Evolutionary conservation across 1,140 invertebrate species (phyloP), one percentile per base, ranked within the genome.

Genomic region (Oppia nitens): DNA sequence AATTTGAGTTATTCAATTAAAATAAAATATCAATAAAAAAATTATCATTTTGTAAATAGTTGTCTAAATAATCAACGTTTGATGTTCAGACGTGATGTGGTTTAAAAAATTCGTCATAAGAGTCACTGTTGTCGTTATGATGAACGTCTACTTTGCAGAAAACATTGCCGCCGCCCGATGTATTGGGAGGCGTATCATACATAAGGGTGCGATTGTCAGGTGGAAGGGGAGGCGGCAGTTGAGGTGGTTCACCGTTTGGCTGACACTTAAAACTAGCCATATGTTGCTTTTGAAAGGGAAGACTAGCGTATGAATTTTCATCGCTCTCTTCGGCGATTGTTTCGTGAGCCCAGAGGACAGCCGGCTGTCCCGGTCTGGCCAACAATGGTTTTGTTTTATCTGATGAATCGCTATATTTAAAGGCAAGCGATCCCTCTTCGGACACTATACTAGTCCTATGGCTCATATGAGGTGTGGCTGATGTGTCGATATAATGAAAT

Each of bases 261-360:
- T 24, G 3, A 52, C 11, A 29, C 25, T 21, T n/a, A 2, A 4
- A n/a, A 17, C 55, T 28, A 21, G 12, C 9, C 23, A 48, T 24
- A n/a, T n/a, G n/a, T n/a, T n/a, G n/a, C 25, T 57, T 57, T 45
- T 57, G 47, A 52, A 50, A 57, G 17, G 63, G 65, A 51, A 64
- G 51, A n/a, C 62, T 66, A 51, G 59, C 63, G 21, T 66, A 66
- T 3, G 64, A 55, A 3, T 48, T 56, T 17, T 57, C 53, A 20
- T 64, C 65, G 21, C 32, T 29, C 27, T 62, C 61, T 28, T 62
- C 61, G 1, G 48, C 40, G 25, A 62, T 62, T 26, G 61, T 56
- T 23, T 50, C 27, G 47, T 62, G 61, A 21, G 57, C 57, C 61
- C 61, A 62, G 9, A 60, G 45, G 4, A 54, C 53, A 4, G 56